These are phyloP conservation scores for Drosophila sturtevanti DNA, from an alignment of 1,140 invertebrate species.

Conservation along the genomic window DNA sequence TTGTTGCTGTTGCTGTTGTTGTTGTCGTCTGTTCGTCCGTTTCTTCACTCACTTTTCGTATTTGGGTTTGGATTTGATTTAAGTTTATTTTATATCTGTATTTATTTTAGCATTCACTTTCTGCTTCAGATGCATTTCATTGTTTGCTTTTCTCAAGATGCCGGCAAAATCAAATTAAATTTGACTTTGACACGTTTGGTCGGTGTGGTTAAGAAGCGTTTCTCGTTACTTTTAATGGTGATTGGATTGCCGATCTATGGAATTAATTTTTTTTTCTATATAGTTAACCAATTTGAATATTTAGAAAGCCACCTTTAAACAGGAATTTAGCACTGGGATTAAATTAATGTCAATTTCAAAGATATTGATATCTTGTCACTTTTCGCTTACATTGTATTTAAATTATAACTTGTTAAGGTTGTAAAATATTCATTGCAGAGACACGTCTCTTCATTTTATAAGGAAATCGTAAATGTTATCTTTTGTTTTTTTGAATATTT, in stretches of 20 bases:
- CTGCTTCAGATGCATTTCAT: conserved; percentile 61
- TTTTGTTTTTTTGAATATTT: too few species aligned
- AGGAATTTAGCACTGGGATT: not conserved
- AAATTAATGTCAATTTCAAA: not conserved
- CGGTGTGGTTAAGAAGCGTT: conserved; percentile 5
- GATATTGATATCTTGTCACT: not conserved
- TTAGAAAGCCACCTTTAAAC: not conserved
- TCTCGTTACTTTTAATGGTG: conserved; percentile 1
- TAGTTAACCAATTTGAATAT: not conserved
- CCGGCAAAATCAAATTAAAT: conserved; percentile 7
- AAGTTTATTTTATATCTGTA: conserved; percentile 22
- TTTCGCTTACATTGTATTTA: not conserved
- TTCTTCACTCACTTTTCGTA: conserved; percentile 40
- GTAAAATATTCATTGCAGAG: too few species aligned
- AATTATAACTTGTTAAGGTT: too few species aligned
- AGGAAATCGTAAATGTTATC: too few species aligned
- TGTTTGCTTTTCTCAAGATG: conserved; percentile 25
- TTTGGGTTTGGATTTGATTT: conserved; percentile 38
- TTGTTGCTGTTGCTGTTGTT: conserved; percentile 9
- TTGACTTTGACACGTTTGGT: conserved; percentile 6
- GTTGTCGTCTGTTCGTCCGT: conserved; percentile 22
- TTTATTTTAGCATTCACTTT: conserved; percentile 67
- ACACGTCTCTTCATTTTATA: too few species aligned
- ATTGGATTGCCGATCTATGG: conserved; percentile 6
- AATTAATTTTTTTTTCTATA: too few species aligned